Conservation (phyloP, 92 coral and sea anemone species). For the Hydrozoanthus gracilis region DNA sequence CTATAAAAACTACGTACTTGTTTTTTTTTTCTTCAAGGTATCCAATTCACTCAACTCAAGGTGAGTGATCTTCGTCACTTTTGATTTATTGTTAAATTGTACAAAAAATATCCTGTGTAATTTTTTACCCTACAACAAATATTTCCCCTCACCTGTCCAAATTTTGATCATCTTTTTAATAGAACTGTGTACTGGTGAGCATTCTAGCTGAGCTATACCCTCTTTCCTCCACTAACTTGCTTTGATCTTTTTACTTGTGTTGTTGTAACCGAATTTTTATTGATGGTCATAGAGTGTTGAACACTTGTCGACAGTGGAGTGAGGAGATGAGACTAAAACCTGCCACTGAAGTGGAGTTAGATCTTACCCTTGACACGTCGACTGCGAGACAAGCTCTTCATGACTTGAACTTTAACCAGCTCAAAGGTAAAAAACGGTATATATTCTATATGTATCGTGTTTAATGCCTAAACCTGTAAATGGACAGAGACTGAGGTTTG, state of each 20-base stretch:
- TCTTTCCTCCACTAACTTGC: no score
- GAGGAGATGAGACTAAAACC: conserved; percentile 67
- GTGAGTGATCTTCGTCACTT: not conserved
- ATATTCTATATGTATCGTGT: not conserved
- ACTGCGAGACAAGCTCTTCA: conserved; percentile 79
- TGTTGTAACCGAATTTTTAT: not conserved
- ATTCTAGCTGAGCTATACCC: no score
- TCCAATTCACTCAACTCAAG: conserved; percentile 41
- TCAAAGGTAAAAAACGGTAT: conserved; percentile 71
- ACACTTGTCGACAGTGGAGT: conserved; percentile 74
- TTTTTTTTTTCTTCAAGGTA: conserved; percentile 11
- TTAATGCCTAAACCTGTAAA: not conserved
- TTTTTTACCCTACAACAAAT: no score
- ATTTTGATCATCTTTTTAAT: no score
- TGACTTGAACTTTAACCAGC: conserved; percentile 88
- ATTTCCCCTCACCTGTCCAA: not conserved
- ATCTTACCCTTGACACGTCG: conserved; percentile 89
- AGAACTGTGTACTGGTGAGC: no score
- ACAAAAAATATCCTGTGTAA: no score
- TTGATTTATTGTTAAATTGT: not conserved
- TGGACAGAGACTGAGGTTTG: no score
- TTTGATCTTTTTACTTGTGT: no score
- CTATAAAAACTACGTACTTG: not conserved
- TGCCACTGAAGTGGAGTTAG: conserved; percentile 73
- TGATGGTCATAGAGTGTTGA: conserved; percentile 63